Percentiles rank a stretch among this genome's conserved stretches.
These are phyloP conservation scores for Anniella stebbinsi DNA, from an alignment of 2,797 vertebrate genomes.

Conservation along the genomic window DNA sequence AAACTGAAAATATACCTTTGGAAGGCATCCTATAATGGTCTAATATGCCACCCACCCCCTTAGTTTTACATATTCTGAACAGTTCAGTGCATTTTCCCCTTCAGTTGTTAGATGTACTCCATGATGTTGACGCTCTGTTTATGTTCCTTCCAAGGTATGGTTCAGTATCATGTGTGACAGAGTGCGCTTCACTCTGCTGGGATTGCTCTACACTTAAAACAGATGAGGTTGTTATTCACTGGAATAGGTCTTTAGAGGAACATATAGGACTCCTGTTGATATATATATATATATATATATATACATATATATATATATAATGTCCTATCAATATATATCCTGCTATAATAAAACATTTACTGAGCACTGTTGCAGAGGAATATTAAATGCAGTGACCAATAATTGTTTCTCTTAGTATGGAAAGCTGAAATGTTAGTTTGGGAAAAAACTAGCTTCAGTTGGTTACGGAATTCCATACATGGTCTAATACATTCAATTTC, in stretches of 20 bases:
- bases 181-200: conserved; percentile 34
- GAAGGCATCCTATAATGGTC: background rate
- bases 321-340: background rate
- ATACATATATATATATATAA: no score
- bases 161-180: conserved; percentile 29
- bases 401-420: no score
- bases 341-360: background rate
- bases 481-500: background rate
- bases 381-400: background rate
- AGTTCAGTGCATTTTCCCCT: background rate
- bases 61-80: background rate
- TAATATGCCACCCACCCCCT: no score
- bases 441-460: background rate
- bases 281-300: no score
- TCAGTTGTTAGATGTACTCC: conserved; percentile 7
- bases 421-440: background rate
- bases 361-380: background rate
- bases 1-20: background rate
- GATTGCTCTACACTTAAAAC: conserved; percentile 55
- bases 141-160: conserved; percentile 16
- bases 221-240: conserved; percentile 41
- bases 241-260: conserved; percentile 52
- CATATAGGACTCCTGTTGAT: background rate
- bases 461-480: background rate
- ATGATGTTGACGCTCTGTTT: background rate